A percentile compares a stretch with the other conserved stretches of the same genome.
phyloP scores from a whole-genome alignment of 2,113 vertebrate species.

The Nerophis lumbriciformis region DNA sequence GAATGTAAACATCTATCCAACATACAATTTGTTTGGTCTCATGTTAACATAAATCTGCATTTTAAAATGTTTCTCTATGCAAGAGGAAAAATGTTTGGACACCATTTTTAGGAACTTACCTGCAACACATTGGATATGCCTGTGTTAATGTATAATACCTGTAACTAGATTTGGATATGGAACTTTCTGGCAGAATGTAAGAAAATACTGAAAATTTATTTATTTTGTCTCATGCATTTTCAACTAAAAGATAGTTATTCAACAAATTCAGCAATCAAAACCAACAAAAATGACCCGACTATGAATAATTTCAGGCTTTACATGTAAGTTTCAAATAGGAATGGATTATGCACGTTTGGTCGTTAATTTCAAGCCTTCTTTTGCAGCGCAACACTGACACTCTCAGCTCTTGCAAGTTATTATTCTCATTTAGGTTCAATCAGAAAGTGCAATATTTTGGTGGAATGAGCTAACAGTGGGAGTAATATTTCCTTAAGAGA shows the following conservation, averaged over 20 bases:
- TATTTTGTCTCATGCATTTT: not conserved
- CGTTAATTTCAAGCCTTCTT: constrained; percentile 9
- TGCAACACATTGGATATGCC: too few relatives aligned
- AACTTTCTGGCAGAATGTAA: too few relatives aligned
- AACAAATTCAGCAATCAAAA: not conserved
- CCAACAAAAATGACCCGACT: not conserved
- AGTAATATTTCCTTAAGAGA: not conserved
- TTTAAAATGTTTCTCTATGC: too few relatives aligned
- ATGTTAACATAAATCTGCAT: too few relatives aligned
- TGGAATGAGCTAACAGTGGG: not conserved
- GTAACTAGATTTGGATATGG: too few relatives aligned
- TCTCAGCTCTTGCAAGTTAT: not conserved
- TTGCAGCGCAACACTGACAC: not conserved
- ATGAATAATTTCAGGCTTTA: not conserved
- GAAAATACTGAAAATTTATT: too few relatives aligned
- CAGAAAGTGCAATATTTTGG: constrained; percentile 16
- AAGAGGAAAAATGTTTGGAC: too few relatives aligned
- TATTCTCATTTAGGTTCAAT: constrained; percentile 20
- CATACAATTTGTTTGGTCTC: too few relatives aligned
- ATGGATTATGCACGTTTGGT: constrained; percentile 18
- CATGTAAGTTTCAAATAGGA: constrained; percentile 16
- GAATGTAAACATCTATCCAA: too few relatives aligned
- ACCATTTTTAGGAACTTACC: too few relatives aligned
- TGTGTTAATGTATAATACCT: too few relatives aligned
- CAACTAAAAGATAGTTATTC: not conserved